A percentile compares a stretch with the other conserved stretches of the same genome.
These are phyloP conservation scores for Xiphias gladius DNA, from an alignment of 2,113 vertebrate genomes.

Conservation along the genomic window DNA sequence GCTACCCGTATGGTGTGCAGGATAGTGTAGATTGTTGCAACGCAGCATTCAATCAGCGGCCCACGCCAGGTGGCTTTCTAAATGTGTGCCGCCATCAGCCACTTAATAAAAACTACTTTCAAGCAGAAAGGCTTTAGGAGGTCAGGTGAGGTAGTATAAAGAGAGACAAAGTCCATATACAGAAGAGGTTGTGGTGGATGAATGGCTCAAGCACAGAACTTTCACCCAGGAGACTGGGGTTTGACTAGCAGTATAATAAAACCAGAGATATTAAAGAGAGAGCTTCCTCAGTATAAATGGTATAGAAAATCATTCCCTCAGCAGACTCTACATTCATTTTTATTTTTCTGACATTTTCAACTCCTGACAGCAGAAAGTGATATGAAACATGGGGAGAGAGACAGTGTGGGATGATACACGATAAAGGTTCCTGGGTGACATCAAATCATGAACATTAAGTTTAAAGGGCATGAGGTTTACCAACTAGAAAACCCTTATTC, in stretches of 20 bases:
- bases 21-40: too few relatives aligned
- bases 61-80: too few relatives aligned
- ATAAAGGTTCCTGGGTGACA: constrained; percentile 15
- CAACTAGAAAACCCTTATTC: not conserved
- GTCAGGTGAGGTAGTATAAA: too few relatives aligned
- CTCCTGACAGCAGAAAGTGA: constrained; percentile 5
- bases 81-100: too few relatives aligned
- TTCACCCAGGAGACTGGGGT: too few relatives aligned
- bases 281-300: not conserved
- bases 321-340: not conserved
- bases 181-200: too few relatives aligned
- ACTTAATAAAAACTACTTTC: too few relatives aligned
- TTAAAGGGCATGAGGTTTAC: not conserved
- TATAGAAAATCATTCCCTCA: not conserved
- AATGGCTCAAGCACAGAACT: too few relatives aligned
- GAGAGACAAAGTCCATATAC: too few relatives aligned
- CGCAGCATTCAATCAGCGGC: too few relatives aligned
- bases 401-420: not conserved
- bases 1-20: too few relatives aligned
- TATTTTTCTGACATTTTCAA: not conserved
- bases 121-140: too few relatives aligned
- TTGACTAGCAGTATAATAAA: not conserved
- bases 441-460: constrained; percentile 16
- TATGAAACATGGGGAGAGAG: constrained; percentile 1
- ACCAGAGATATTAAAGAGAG: not conserved